A percentile compares a stretch with the other conserved stretches of the same genome.
Conservation (phyloP, 2,797 vertebrate species). For the Threskiornis aethiopicus region DNA sequence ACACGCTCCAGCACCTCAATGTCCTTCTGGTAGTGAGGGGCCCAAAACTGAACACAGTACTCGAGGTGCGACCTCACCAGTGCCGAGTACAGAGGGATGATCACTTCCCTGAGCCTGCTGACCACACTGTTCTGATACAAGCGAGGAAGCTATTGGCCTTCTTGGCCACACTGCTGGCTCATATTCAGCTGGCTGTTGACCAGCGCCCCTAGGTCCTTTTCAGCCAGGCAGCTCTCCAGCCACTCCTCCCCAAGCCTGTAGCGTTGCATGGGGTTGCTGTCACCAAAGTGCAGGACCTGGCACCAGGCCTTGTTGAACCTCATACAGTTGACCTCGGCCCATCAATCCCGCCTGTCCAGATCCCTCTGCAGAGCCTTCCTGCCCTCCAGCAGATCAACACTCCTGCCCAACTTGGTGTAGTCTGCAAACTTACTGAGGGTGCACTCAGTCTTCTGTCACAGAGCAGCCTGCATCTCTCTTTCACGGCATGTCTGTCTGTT, state of each 20-base stretch:
- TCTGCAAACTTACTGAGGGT: neutral
- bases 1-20: accelerated
- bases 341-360: neutral
- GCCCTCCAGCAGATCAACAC: neutral
- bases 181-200: accelerated
- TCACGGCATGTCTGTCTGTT: neutral
- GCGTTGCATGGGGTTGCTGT: neutral
- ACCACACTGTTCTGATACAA: neutral
- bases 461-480: neutral
- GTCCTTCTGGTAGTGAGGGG: too few relatives aligned
- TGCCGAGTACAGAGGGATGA: accelerated
- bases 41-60: neutral
- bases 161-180: neutral
- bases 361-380: neutral
- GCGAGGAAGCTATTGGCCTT: neutral
- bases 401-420: accelerated
- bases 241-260: neutral
- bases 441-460: neutral
- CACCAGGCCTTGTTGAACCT: neutral
- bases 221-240: accelerated
- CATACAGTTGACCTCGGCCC: accelerated
- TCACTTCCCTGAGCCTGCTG: neutral
- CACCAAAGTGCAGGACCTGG: accelerated
- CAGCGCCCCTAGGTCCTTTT: neutral
- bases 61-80: accelerated